Evolutionary conservation across 1,140 invertebrate species (phyloP).

Genomic region (Philotrypesis tridentata): DNA sequence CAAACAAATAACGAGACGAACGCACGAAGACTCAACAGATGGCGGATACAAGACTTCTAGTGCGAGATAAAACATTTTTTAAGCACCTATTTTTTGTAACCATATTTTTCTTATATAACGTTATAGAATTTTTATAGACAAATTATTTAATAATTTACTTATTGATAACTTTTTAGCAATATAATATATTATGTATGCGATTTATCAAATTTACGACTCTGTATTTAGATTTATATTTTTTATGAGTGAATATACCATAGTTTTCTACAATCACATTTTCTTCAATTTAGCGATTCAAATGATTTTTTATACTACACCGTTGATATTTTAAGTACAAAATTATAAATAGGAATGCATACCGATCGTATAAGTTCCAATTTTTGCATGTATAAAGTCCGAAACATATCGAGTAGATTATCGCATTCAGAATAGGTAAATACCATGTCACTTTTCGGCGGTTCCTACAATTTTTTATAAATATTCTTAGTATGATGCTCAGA

Average conservation of each 20-base stretch:
- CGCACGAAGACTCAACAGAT: conserved; percentile 57
- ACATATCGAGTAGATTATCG: conserved; percentile 56
- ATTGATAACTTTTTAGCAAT: conserved; percentile 30
- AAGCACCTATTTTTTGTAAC: conserved; percentile 39
- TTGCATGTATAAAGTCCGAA: conserved; percentile 57
- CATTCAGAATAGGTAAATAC: conserved; percentile 59
- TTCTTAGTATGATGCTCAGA: too few species aligned
- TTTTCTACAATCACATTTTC: conserved; percentile 44
- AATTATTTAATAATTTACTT: conserved; percentile 9
- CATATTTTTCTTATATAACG: conserved; percentile 29
- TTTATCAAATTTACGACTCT: conserved; percentile 40
- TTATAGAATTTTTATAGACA: conserved; percentile 40
- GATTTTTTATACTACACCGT: conserved; percentile 17
- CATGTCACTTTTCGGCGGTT: conserved; percentile 59
- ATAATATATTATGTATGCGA: conserved; percentile 2
- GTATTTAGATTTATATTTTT: conserved; percentile 52
- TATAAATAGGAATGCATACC: conserved; percentile 55
- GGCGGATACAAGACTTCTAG: conserved; percentile 64
- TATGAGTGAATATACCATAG: conserved; percentile 48
- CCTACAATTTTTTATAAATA: conserved; percentile 59
- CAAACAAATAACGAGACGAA: conserved; percentile 20
- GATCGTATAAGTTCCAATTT: conserved; percentile 60
- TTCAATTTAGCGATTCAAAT: neutral
- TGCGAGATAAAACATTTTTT: conserved; percentile 57
- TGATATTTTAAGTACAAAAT: conserved; percentile 52